Evolutionary conservation across 1,140 invertebrate species (phyloP), one percentile per base, ranked within the genome.

Genomic region (Drosophila gunungcola): DNA sequence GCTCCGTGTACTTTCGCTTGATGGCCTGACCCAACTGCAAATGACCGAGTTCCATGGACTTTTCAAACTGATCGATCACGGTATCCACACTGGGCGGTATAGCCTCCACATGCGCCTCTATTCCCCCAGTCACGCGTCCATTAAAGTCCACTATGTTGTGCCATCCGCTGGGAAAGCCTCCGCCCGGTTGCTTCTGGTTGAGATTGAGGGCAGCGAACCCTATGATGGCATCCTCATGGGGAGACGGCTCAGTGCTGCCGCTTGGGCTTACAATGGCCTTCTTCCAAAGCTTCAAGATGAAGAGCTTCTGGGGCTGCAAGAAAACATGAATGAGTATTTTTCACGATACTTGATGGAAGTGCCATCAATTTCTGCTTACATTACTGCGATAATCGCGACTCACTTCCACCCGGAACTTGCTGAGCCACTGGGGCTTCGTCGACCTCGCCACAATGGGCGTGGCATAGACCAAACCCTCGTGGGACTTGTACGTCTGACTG

Each of bases 101-200:
- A 4, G 82, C 70, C 34, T 73, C 57, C 27, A 76, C 83, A 72
- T 78, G 80, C 78, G 95, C 93, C 81, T 95, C 93, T 43, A 95
- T 93, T 78, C 95, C 94, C 11, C 94, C 95, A 27, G 94, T 94
- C 45, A 94, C 94, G 68, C 94, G 94, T 13, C 94, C 94, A 67
- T 93, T 93, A 62, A 95, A 95, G 72, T 95, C 94, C 3, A 94
- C 93, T 48, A 95, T 94, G 80, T 95, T 94, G 80, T 95, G 95
- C 94, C 94, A 95, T 11, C 94, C 95, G 51, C 93, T 93, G 43
- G 95, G 89, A 51, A 91, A 94, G 92, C 74, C 94, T 12, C 94
- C 94, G 43, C 91, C 85, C 11, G 92, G 62, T n/a, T 95, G 81
- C 34, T 79, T 45, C 93, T 70, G 91, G 11, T 93, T 94, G 36